Conservation (phyloP, 2,797 vertebrate genomes). For the Linurgus olivaceus region DNA sequence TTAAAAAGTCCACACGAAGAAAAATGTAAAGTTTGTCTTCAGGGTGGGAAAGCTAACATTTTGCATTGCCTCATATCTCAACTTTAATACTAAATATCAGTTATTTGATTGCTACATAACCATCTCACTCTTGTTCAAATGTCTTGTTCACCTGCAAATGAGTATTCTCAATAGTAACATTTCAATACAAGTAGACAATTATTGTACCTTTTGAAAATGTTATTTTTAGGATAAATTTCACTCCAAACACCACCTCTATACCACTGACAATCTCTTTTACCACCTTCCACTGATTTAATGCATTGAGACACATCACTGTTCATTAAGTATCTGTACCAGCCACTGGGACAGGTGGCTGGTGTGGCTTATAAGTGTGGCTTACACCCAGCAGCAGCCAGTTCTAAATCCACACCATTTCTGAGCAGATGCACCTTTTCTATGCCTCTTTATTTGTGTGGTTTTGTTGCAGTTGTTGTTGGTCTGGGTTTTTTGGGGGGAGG, state of each 20-base stretch:
- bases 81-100: not conserved
- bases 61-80: not conserved
- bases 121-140: not conserved
- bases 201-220: not conserved
- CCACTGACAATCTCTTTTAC: not conserved
- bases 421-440: not conserved
- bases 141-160: not conserved
- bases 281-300: not conserved
- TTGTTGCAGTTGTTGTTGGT: not conserved
- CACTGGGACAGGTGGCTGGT: not conserved
- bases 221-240: not conserved
- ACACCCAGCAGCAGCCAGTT: not conserved
- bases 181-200: not conserved
- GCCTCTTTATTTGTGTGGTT: too few species aligned
- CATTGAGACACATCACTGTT: not conserved
- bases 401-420: not conserved
- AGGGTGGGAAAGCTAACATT: conserved; percentile 71
- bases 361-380: not conserved
- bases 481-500: not conserved
- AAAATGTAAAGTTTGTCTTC: conserved; percentile 54
- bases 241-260: not conserved
- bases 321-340: not conserved
- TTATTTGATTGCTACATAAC: not conserved
- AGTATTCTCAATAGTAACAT: not conserved
- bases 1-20: conserved; percentile 34